Evolutionary conservation across 2,888 invertebrate genomes (phyloP).

Genomic region (Falcaria lacertinaria): DNA sequence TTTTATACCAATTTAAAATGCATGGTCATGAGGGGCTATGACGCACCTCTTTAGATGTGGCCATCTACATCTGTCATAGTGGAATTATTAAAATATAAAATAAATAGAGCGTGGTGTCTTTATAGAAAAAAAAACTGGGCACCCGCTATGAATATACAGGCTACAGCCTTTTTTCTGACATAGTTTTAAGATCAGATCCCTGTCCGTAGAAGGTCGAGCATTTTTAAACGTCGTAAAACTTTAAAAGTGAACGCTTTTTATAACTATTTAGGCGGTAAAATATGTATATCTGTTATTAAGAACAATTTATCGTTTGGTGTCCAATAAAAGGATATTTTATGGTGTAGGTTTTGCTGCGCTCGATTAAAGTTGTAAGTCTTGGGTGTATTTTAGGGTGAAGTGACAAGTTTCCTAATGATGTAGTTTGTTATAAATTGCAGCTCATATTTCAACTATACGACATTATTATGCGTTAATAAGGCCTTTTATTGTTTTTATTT

Average conservation of each 20-base stretch:
- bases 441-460: not conserved
- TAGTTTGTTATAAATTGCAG: not conserved
- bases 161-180: conserved; percentile 73
- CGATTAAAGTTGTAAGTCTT: conserved; percentile 28
- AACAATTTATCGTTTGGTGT: conserved; percentile 64
- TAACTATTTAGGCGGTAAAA: conserved; percentile 59
- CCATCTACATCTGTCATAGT: conserved; percentile 72
- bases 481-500: no score
- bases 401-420: not conserved
- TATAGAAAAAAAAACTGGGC: conserved; percentile 51
- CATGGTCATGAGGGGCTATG: conserved; percentile 33
- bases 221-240: conserved; percentile 65
- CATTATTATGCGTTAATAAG: not conserved
- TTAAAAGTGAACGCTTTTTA: conserved; percentile 66
- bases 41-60: conserved; percentile 46
- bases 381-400: not conserved
- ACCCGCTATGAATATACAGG: conserved; percentile 62
- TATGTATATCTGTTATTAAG: conserved; percentile 66
- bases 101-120: conserved; percentile 25
- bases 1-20: conserved; percentile 33
- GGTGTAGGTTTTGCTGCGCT: conserved; percentile 59
- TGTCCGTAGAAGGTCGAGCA: conserved; percentile 47
- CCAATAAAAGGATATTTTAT: conserved; percentile 71
- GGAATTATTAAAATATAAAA: conserved; percentile 58
- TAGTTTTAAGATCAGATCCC: conserved; percentile 72